These are phyloP conservation scores for Neotoxoptera formosana DNA, from an alignment of 1,140 invertebrate genomes.

Conservation along the genomic window DNA sequence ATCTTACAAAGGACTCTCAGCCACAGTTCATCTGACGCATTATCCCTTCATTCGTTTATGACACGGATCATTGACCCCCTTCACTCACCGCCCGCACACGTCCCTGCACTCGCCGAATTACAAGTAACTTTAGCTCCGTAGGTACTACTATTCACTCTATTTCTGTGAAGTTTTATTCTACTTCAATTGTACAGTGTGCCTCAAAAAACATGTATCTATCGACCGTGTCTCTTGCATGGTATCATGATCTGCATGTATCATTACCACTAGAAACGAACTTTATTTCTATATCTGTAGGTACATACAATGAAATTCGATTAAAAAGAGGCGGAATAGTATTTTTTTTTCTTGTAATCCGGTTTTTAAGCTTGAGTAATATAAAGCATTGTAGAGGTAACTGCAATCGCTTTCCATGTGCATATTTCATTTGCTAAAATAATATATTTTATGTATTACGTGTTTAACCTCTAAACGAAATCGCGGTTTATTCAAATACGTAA, in stretches of 20 bases:
- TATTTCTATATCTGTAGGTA: background rate
- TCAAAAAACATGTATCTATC: background rate
- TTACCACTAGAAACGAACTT: background rate
- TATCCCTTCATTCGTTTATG: background rate
- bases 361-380: background rate
- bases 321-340: background rate
- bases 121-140: background rate
- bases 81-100: background rate
- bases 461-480: background rate
- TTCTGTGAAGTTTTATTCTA: background rate
- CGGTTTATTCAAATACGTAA: background rate
- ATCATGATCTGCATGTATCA: background rate
- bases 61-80: background rate
- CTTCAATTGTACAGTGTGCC: background rate
- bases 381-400: background rate
- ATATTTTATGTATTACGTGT: background rate
- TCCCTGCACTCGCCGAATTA: background rate
- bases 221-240: too few relatives aligned
- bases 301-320: background rate
- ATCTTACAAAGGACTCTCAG: background rate
- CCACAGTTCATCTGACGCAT: background rate
- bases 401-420: background rate
- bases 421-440: background rate
- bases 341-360: background rate
- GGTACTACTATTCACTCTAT: background rate